phyloP scores from a whole-genome alignment of 2,113 vertebrate genomes.

The Sinocyclocheilus anshuiensis region DNA sequence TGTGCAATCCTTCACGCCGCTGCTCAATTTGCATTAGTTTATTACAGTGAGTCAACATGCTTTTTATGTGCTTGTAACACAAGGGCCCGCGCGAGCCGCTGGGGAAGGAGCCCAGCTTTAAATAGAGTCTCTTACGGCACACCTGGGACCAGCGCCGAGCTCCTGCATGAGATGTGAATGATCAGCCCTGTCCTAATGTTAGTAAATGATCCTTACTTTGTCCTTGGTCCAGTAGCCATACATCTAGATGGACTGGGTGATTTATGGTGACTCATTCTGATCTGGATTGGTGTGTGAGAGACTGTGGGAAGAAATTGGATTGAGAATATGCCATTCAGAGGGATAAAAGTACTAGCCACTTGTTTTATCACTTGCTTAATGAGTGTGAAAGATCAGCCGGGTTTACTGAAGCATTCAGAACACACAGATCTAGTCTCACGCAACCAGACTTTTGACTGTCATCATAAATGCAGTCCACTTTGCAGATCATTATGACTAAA shows the following conservation, averaged over 20 bases:
- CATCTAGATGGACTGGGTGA: constrained; percentile 34
- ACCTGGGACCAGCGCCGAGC: constrained; percentile 36
- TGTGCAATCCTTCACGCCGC: constrained; percentile 50
- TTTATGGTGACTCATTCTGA: neutral
- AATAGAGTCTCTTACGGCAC: constrained; percentile 45
- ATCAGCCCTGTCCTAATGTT: constrained; percentile 49
- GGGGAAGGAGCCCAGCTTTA: constrained; percentile 48
- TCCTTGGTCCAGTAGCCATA: constrained; percentile 36
- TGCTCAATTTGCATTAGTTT: constrained; percentile 56
- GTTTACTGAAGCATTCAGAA: neutral
- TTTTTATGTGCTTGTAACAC: constrained; percentile 55
- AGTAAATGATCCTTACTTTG: constrained; percentile 39
- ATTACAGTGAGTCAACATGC: constrained; percentile 55
- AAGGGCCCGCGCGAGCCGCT: constrained; percentile 11
- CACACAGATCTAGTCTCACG: neutral
- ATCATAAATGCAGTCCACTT: neutral
- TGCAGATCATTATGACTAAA: neutral
- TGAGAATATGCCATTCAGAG: neutral
- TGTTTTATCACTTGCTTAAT: neutral
- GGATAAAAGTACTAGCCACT: neutral
- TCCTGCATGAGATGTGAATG: constrained; percentile 36
- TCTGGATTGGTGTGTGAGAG: neutral
- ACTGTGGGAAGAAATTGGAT: neutral
- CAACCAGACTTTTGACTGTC: neutral
- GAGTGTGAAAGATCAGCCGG: neutral